A percentile compares a stretch with the other conserved stretches of the same genome.
Conservation (phyloP, 2,888 invertebrate species). For the Tenthredo distinguenda region DNA sequence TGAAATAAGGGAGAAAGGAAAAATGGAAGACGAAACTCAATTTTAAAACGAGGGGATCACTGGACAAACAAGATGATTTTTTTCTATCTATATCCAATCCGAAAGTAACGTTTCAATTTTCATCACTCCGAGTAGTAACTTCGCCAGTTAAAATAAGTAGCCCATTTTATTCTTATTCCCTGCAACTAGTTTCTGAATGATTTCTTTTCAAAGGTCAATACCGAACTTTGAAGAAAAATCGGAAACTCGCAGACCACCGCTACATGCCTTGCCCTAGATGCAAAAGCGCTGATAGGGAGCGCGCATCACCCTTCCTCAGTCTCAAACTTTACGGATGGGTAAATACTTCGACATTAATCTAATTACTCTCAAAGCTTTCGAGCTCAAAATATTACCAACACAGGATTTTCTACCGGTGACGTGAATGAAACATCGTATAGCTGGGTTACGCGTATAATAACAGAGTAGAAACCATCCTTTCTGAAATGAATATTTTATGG, state of each 20-base stretch:
- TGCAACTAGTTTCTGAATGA: not conserved
- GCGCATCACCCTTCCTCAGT: not conserved
- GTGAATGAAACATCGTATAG: not conserved
- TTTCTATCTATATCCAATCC: not conserved
- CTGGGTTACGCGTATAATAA: not conserved
- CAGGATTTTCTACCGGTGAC: not conserved
- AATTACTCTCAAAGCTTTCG: slow-evolving; percentile 20
- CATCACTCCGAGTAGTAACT: not conserved
- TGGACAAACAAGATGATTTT: not conserved
- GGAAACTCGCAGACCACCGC: not conserved
- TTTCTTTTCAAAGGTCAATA: slow-evolving; percentile 18
- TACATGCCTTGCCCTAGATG: not conserved
- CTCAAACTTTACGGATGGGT: not conserved
- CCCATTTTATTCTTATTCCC: not conserved
- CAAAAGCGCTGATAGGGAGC: not conserved
- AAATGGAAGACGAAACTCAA: not conserved
- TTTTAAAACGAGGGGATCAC: not conserved
- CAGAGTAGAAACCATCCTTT: not conserved
- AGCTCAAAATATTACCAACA: not conserved
- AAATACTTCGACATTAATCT: slow-evolving; percentile 29
- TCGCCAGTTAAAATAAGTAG: not conserved
- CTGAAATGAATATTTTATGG: slow-evolving; percentile 15
- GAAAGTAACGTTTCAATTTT: not conserved
- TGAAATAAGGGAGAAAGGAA: not conserved
- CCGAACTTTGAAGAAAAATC: not conserved